Evolutionary conservation across 2,888 invertebrate genomes (phyloP).

Genomic region (Hyppa rectilinea): DNA sequence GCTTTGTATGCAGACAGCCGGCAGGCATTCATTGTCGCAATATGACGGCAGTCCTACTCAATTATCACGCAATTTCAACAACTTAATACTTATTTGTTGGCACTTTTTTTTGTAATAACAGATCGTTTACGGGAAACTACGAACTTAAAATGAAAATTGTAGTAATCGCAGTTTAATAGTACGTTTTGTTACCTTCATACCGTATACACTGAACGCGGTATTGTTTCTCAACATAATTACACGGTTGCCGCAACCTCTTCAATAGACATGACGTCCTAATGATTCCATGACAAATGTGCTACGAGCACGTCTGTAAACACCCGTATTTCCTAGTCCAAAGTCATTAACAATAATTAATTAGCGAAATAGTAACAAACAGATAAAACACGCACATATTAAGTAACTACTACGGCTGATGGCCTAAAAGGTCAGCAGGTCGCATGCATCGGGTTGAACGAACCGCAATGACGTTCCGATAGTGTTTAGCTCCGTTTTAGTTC

Average conservation of each 20-base stretch:
- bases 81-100: conserved; percentile 22
- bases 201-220: conserved; percentile 27
- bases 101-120: conserved; percentile 36
- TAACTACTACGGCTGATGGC: conserved; percentile 64
- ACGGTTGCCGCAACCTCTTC: conserved; percentile 42
- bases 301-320: conserved; percentile 36
- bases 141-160: conserved; percentile 46
- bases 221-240: conserved; percentile 55
- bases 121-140: conserved; percentile 46
- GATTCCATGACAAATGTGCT: conserved; percentile 36
- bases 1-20: conserved; percentile 10
- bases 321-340: conserved; percentile 43
- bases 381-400: conserved; percentile 59
- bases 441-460: conserved; percentile 79
- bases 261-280: conserved; percentile 54
- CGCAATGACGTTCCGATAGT: conserved; percentile 66
- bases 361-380: conserved; percentile 66
- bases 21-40: conserved; percentile 7
- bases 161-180: conserved; percentile 48
- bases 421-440: conserved; percentile 77
- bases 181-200: conserved; percentile 40
- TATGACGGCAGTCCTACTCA: conserved; percentile 15
- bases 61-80: conserved; percentile 34
- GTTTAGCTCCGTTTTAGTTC: conserved; percentile 70
- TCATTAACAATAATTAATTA: conserved; percentile 52